Conservation (phyloP, 2,113 vertebrate species). For the Cryptotis parvus region DNA sequence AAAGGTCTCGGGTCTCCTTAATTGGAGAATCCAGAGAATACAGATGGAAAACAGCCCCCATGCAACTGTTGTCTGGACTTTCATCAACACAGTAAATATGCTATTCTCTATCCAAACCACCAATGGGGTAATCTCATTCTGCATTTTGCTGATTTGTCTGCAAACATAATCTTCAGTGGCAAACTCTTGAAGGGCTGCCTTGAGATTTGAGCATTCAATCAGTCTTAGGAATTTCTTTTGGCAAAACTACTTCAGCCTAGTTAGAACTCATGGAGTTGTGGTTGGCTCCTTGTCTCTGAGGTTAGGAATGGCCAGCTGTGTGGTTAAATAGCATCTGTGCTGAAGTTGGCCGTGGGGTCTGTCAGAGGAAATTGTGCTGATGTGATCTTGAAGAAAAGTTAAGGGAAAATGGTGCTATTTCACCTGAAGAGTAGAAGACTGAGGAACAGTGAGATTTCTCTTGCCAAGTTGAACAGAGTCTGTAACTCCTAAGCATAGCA, state of each 20-base stretch:
- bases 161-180: slow-evolving; percentile 71
- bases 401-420: slow-evolving; percentile 55
- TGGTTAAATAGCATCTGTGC: slow-evolving; percentile 59
- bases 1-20: slow-evolving; percentile 69
- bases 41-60: slow-evolving; percentile 63
- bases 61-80: slow-evolving; percentile 62
- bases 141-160: slow-evolving; percentile 73
- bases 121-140: slow-evolving; percentile 72
- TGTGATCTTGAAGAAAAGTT: slow-evolving; percentile 53
- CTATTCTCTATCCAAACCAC: slow-evolving; percentile 72
- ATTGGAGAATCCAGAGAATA: slow-evolving; percentile 70
- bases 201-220: slow-evolving; percentile 78
- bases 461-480: slow-evolving; percentile 35
- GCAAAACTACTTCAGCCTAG: slow-evolving; percentile 63
- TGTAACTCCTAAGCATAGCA: neutral
- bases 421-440: neutral
- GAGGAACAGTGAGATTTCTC: slow-evolving; percentile 12
- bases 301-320: slow-evolving; percentile 49
- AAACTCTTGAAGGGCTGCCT: slow-evolving; percentile 67
- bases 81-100: slow-evolving; percentile 62
- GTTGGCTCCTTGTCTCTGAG: slow-evolving; percentile 69
- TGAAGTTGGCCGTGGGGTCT: slow-evolving; percentile 45
- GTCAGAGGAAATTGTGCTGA: slow-evolving; percentile 54
- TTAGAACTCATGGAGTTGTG: slow-evolving; percentile 34
- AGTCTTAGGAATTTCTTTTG: slow-evolving; percentile 77